Base-by-base conservation (phyloP, 92 coral and sea anemone genomes). In the Pocillopora grandis region DNA sequence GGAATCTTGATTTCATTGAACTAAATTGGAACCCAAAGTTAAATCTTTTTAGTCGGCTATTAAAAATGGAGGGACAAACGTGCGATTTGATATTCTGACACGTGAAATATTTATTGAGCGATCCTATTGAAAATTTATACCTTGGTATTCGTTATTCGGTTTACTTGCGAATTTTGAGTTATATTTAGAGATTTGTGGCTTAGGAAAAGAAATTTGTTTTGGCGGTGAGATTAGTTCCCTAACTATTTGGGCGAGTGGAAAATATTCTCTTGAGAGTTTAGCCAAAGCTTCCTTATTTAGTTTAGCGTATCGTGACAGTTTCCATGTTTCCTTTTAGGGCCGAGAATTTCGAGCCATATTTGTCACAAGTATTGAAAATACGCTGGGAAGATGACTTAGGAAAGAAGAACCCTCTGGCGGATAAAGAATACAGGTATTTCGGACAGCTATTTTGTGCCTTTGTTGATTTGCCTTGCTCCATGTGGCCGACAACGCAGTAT, bases 301-400 rank as follows among this genome's bases (percentile, higher is more conserved):
- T 85, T 66, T 72, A n/a, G 31, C 62, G 71, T 60, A 18, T 62
- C 86, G 86, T 83, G 86, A 86, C 82, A 81, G 35, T 62, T 88
- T 81, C 70, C 87, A 31, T 80, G 83, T 70, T 75, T 81, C 27
- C 70, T 65, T 87, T 57, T 90, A 96, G 98, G 84, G 98, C 96
- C 36, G 95, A 96, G 57, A 94, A 94, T 73, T 96, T 94, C 71
- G 98, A 96, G 80, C 96, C 96, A 10, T 96, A 92, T 72, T 85
- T 96, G 66, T 96, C 98, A 17, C 95, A 94, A 87, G 95, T 96
- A 6, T 73, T 96, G 82, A 96, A 96, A 84, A 90, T 96, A 65
- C 93, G 98, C 57, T 96, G 98, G 98, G 98, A 90, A 79, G 98
- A 96, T 62, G 98, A 96, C 42, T 86, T 96, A 33, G 91, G 94